phyloP scores from a whole-genome alignment of 2,797 vertebrate genomes.

The Otolemur crassicaudatus region DNA sequence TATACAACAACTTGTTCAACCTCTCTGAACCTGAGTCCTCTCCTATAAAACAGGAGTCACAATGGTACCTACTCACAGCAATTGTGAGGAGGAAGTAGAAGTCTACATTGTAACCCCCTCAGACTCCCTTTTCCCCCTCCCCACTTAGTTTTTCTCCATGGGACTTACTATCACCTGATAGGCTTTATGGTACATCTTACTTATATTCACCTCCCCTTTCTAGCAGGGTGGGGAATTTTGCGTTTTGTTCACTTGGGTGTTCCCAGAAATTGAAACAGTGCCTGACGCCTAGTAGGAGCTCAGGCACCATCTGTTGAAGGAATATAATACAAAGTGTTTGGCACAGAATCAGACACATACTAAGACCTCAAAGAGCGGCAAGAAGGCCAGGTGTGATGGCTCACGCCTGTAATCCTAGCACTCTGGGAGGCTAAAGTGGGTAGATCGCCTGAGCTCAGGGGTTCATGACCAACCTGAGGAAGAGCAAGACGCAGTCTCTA shows the following conservation, averaged over 20 bases:
- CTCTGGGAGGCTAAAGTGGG: too few relatives aligned
- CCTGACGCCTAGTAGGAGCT: neutral
- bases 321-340: neutral
- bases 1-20: neutral
- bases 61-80: neutral
- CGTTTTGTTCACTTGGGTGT: neutral
- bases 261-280: neutral
- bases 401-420: too few relatives aligned
- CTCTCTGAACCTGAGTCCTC: constrained; percentile 14
- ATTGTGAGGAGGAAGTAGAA: neutral
- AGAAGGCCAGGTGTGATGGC: neutral
- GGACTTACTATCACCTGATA: neutral
- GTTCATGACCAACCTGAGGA: too few relatives aligned
- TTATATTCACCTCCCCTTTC: neutral
- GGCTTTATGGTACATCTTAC: neutral
- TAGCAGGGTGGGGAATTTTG: neutral
- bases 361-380: neutral
- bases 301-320: neutral
- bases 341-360: neutral
- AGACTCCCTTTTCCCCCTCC: neutral
- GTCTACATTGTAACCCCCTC: neutral
- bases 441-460: too few relatives aligned
- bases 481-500: too few relatives aligned
- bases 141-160: neutral
- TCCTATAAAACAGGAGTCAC: neutral